Conservation (phyloP, 2,888 invertebrate genomes). For the Candidula unifasciata region DNA sequence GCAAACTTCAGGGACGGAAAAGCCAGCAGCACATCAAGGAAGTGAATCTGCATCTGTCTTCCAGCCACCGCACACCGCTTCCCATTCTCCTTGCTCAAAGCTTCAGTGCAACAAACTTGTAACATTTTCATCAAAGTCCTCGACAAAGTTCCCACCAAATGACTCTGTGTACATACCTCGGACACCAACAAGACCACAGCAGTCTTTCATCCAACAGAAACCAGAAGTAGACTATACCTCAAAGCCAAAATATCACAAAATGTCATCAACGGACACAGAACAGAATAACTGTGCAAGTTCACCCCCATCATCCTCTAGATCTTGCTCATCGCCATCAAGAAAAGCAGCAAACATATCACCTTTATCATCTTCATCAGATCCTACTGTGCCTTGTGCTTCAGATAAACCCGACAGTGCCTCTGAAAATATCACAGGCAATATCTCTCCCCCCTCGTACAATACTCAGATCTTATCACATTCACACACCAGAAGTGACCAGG, state of each 20-base stretch:
- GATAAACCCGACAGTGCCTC: background rate
- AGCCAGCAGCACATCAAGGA: background rate
- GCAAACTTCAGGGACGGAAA: background rate
- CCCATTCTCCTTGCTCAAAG: background rate
- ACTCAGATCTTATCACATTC: background rate
- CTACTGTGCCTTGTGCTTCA: background rate
- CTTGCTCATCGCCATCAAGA: background rate
- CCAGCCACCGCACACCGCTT: background rate
- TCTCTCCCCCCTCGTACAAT: background rate
- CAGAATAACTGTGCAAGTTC: background rate
- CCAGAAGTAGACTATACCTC: constrained; percentile 37
- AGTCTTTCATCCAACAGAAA: background rate
- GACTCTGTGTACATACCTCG: background rate
- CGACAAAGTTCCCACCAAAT: background rate
- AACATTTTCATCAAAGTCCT: background rate
- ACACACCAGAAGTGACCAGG: background rate
- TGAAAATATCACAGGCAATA: no score
- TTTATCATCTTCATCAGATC: background rate
- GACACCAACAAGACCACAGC: background rate
- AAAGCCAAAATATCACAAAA: constrained; percentile 38
- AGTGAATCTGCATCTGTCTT: background rate
- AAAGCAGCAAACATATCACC: background rate
- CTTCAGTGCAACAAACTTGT: background rate
- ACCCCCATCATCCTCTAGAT: background rate
- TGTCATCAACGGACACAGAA: background rate